These are phyloP conservation scores for Amphiura filiformis DNA, from an alignment of 35 echinoderm and acorn worm species.

Conservation along the genomic window DNA sequence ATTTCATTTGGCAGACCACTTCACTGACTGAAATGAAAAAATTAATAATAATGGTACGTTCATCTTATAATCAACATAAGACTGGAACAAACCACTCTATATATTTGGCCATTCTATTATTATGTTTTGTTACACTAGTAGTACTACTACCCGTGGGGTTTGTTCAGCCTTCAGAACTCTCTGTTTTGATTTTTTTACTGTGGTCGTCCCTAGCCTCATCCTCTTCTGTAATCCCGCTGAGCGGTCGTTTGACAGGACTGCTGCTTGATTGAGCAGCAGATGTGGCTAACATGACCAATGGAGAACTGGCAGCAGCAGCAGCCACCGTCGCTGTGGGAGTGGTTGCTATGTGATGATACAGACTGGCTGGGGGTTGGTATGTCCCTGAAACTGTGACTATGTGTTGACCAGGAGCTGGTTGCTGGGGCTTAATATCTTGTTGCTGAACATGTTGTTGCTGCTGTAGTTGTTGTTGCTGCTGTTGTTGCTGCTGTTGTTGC, in stretches of 20 bases:
- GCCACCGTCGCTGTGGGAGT: conserved; percentile 20
- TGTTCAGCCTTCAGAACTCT: conserved; percentile 4
- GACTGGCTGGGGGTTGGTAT: conserved; percentile 74
- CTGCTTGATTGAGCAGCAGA: conserved; percentile 37
- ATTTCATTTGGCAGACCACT: background rate
- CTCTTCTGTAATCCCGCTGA: conserved; percentile 73
- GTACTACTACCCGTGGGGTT: background rate
- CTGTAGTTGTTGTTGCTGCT: conserved; percentile 14
- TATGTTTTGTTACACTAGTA: background rate
- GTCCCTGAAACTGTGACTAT: conserved; percentile 81
- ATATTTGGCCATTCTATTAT: background rate
- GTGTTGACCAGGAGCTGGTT: conserved; percentile 46
- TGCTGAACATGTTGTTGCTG: conserved; percentile 13
- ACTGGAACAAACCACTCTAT: background rate
- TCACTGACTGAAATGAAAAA: background rate
- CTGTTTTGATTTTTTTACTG: conserved; percentile 7
- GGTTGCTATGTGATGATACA: conserved; percentile 33
- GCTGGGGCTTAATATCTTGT: background rate
- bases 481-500: conserved; percentile 19
- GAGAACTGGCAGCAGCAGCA: conserved; percentile 25
- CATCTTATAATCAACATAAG: background rate
- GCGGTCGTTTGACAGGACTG: conserved; percentile 53
- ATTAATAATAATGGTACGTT: background rate
- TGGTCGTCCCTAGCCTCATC: background rate
- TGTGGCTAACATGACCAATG: conserved; percentile 57